These are phyloP conservation scores for Pterocles orientalis DNA, from an alignment of 2,113 vertebrate species.

Conservation along the genomic window DNA sequence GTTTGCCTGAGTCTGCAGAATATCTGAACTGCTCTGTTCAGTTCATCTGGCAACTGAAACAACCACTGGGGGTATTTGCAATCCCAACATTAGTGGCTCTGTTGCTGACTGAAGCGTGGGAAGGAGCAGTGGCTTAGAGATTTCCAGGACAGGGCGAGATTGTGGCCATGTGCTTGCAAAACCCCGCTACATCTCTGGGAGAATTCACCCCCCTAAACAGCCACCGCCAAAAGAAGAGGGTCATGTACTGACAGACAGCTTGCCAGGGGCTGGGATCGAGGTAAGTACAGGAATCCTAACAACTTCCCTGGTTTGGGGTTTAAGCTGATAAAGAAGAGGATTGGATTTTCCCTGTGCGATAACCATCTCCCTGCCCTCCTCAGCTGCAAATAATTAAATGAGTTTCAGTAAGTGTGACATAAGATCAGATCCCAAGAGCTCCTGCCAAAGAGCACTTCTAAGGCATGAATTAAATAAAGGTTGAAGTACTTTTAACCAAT, in stretches of 20 bases:
- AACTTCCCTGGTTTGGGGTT: background rate
- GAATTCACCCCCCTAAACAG: background rate
- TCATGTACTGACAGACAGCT: background rate
- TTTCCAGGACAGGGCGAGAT: background rate
- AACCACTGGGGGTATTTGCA: background rate
- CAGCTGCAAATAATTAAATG: slow-evolving; percentile 59
- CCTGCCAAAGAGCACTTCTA: slow-evolving; percentile 60
- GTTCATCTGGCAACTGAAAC: background rate
- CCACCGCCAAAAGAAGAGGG: background rate
- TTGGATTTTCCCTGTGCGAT: slow-evolving; percentile 41
- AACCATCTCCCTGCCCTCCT: slow-evolving; percentile 43
- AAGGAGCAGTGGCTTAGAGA: background rate
- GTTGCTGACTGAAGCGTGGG: background rate
- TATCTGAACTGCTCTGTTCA: background rate
- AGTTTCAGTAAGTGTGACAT: slow-evolving; percentile 53
- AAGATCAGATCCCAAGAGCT: slow-evolving; percentile 64
- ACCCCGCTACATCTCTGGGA: background rate
- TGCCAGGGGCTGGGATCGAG: background rate
- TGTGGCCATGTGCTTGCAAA: background rate
- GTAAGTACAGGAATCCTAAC: background rate
- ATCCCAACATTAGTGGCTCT: background rate
- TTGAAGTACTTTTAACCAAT: slow-evolving; percentile 65
- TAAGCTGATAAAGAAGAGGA: slow-evolving; percentile 3
- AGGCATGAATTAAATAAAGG: slow-evolving; percentile 68
- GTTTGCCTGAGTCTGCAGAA: background rate